Base-by-base conservation (phyloP, 2,888 invertebrate genomes). In the Sarcophaga rosellei region DNA sequence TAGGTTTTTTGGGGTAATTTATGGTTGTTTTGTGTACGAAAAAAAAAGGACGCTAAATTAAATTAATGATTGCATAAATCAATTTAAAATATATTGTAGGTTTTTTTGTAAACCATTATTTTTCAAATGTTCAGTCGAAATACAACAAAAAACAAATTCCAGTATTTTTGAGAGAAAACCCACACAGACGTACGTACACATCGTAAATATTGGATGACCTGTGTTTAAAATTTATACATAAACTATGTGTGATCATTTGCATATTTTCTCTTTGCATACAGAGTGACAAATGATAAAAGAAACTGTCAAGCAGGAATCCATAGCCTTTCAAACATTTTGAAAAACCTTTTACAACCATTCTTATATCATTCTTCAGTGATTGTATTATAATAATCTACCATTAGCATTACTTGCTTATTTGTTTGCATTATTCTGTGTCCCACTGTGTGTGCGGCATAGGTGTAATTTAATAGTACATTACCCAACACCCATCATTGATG, bases 41-140 rank as follows among this genome's bases (percentile, higher is more conserved):
- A 17, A 77, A 82, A 77, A 78, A 35, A 74, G 62, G 21, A 62
- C 35, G 23, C 57, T 69, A 72, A 78, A 78, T 74, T 25, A 79
- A 79, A 79, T 79, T 84, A 79, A 74, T 79, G 83, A 79, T 69
- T 68, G 20, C 83, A 79, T 84, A 79, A 84, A 84, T 84, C 83
- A 84, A 84, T 84, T 84, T 69, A 74, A 81, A 35, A 35, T 35
- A 81, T 76, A 35, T 53, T 53, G 4, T n/a, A 62, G 69, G 72
- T 74, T 74, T 74, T 74, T 84, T 79, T 74, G 62, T 45, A 62
- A 78, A 25, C 12, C 44, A 47, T 66, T 77, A n/a, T 68, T 45
- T 53, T 77, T 77, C n/a, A 66, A 77, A 73, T 73, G 53, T 59
- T 75, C 61, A n/a, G 21, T 15, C 17, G 53, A 53, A 53, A 44